Conservation (phyloP, 2,797 vertebrate genomes). For the Bovichtus variegatus region DNA sequence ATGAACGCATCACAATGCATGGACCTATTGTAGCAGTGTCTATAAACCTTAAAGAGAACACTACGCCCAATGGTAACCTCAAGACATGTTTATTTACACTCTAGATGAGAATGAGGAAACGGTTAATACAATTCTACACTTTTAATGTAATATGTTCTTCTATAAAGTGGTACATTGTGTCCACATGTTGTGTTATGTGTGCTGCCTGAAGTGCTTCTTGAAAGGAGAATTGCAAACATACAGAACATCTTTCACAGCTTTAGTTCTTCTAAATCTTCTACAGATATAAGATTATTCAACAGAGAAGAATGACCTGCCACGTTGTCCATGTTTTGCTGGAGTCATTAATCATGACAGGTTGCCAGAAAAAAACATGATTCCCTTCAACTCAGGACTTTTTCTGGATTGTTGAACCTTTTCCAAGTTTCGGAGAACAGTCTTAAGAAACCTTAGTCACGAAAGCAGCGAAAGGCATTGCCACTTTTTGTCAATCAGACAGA, state of each 20-base stretch:
- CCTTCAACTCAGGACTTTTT: constrained; percentile 13
- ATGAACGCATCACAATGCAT: constrained; percentile 34
- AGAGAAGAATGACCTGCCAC: constrained; percentile 4
- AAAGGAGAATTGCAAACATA: constrained; percentile 3
- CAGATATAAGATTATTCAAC: constrained; percentile 2
- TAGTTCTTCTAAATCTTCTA: too few relatives aligned
- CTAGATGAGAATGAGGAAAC: constrained; percentile 17
- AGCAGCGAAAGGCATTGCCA: constrained; percentile 13
- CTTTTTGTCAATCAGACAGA: constrained; percentile 24
- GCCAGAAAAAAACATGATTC: not conserved
- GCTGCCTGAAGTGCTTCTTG: constrained; percentile 12
- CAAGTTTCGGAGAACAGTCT: not conserved
- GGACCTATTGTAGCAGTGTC: not conserved
- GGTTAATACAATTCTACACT: constrained; percentile 17
- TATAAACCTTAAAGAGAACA: constrained; percentile 1
- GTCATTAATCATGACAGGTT: constrained; percentile 30
- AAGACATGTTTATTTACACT: constrained; percentile 17
- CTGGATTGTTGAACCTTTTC: constrained; percentile 9
- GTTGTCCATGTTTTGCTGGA: constrained; percentile 4
- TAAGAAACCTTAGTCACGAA: not conserved
- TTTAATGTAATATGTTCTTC: constrained; percentile 9
- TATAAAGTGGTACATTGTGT: not conserved
- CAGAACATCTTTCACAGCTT: too few relatives aligned
- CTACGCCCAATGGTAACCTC: not conserved
- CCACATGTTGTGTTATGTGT: not conserved